A percentile compares a stretch with the other conserved stretches of the same genome.
Conservation (phyloP, 2,113 vertebrate genomes). For the Pterocles burchelli region DNA sequence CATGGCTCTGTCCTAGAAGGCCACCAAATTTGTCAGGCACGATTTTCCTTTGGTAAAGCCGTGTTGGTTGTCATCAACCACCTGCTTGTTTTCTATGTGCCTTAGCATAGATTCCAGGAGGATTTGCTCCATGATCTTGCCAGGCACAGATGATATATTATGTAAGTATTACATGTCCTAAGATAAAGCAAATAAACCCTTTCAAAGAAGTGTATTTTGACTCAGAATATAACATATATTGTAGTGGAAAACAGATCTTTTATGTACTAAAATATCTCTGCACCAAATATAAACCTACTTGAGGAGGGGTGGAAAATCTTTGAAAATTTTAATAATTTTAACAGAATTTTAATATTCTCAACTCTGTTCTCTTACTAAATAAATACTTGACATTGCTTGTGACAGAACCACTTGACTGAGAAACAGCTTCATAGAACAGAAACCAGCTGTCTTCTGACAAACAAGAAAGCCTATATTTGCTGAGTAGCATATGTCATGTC, state of each 20-base stretch:
- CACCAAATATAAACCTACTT: neutral
- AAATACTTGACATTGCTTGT: constrained; percentile 13
- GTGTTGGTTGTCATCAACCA: too few relatives aligned
- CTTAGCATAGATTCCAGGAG: too few relatives aligned
- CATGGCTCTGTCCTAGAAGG: too few relatives aligned
- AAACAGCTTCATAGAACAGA: neutral
- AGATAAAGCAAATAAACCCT: neutral
- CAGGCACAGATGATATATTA: too few relatives aligned
- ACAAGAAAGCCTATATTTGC: neutral
- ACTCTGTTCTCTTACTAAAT: constrained; percentile 28
- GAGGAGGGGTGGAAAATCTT: constrained; percentile 7
- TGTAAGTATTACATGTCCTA: neutral
- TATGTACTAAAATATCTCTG: neutral
- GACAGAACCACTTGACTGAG: neutral
- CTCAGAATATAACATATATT: neutral
- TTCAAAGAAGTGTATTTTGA: neutral
- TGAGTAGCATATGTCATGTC: neutral
- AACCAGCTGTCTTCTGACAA: constrained; percentile 17
- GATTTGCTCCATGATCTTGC: too few relatives aligned
- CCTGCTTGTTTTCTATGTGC: too few relatives aligned
- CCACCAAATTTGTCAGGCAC: too few relatives aligned
- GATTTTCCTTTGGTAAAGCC: too few relatives aligned
- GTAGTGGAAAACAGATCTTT: neutral
- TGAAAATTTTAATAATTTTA: neutral
- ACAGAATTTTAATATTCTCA: neutral